A percentile compares a stretch with the other conserved stretches of the same genome.
Conservation (phyloP, 2,797 vertebrate species). For the Esox lucius region DNA sequence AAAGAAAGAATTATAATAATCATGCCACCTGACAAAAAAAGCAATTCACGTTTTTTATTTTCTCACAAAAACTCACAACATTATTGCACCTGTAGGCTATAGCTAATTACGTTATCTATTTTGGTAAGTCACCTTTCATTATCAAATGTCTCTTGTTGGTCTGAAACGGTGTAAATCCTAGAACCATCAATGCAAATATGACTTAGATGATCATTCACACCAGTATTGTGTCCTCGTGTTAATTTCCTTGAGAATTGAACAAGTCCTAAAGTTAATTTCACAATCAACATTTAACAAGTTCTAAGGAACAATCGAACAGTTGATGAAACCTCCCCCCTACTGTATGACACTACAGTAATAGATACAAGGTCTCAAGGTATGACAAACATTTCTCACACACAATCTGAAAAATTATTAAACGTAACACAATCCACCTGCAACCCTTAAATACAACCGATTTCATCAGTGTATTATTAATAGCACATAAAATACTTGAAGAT, state of each 20-base stretch:
- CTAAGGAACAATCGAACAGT: conserved; percentile 43
- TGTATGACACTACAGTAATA: conserved; percentile 59
- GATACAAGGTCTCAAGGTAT: conserved; percentile 40
- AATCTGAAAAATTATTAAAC: conserved; percentile 61
- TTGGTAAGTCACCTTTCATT: conserved; percentile 75
- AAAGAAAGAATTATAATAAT: not conserved
- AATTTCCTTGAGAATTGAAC: conserved; percentile 41
- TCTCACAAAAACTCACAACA: conserved; percentile 76
- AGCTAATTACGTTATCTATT: conserved; percentile 53
- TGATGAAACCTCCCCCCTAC: conserved; percentile 41
- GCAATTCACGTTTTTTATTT: not conserved
- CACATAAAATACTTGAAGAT: conserved; percentile 65
- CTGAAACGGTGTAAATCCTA: conserved; percentile 72
- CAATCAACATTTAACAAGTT: conserved; percentile 51
- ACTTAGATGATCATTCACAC: conserved; percentile 53
- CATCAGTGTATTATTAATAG: conserved; percentile 59
- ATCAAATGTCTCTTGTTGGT: conserved; percentile 70
- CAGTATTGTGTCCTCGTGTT: conserved; percentile 43
- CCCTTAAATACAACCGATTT: conserved; percentile 46
- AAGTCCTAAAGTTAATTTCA: conserved; percentile 44
- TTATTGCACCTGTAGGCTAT: conserved; percentile 77
- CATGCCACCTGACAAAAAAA: not conserved
- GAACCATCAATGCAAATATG: conserved; percentile 68
- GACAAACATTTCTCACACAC: conserved; percentile 42
- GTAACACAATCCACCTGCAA: conserved; percentile 55